Evolutionary conservation across 2,113 vertebrate genomes (phyloP).

Genomic region (Strix aluco): DNA sequence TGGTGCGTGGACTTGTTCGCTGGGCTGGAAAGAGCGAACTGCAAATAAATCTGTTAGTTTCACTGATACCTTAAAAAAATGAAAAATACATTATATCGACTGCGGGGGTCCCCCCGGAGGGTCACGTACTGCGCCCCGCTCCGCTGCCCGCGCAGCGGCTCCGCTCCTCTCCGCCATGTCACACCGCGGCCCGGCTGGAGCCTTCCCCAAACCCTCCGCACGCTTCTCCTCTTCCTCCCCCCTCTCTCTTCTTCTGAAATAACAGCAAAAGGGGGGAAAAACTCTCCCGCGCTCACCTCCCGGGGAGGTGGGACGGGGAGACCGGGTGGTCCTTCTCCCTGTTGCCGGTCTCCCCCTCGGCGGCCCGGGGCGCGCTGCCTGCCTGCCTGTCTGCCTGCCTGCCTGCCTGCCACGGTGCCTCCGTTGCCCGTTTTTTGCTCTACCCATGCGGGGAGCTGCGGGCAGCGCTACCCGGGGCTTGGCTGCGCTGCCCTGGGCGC

Average conservation of each 20-base stretch:
- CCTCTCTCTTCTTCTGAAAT: not conserved
- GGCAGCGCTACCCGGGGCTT: not conserved
- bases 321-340: not conserved
- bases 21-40: not conserved
- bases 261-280: not conserved
- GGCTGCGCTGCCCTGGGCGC: not conserved
- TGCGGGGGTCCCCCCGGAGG: not conserved
- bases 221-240: not conserved
- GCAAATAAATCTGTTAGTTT: not conserved
- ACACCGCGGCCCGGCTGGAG: not conserved
- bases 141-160: not conserved
- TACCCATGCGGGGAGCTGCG: not conserved
- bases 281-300: not conserved
- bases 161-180: not conserved
- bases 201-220: not conserved
- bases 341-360: no score
- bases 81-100: fast-evolving
- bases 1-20: not conserved
- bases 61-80: not conserved
- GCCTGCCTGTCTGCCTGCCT: no score
- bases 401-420: not conserved
- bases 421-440: not conserved
- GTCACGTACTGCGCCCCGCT: not conserved
- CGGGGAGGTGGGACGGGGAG: not conserved
- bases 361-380: not conserved